These are phyloP conservation scores for Pelosia muscerda DNA, from an alignment of 2,888 invertebrate species.

Conservation along the genomic window DNA sequence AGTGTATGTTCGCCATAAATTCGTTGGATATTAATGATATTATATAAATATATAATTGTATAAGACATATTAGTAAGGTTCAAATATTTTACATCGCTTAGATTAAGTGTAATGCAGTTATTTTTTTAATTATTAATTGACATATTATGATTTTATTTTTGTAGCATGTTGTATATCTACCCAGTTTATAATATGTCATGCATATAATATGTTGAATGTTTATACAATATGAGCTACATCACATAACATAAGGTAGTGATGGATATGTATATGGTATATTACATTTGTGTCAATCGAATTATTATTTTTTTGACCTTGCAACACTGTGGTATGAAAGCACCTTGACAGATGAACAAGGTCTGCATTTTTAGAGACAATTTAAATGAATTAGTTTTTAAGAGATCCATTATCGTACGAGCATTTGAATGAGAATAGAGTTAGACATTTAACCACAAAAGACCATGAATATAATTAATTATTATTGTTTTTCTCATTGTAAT, in stretches of 20 bases:
- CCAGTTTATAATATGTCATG: slow-evolving; percentile 6
- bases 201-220: slow-evolving; percentile 7
- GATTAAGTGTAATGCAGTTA: slow-evolving; percentile 48
- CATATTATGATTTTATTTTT: slow-evolving; percentile 27
- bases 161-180: slow-evolving; percentile 26
- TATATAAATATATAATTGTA: slow-evolving; percentile 45
- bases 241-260: slow-evolving; percentile 32
- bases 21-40: slow-evolving; percentile 53
- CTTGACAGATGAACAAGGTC: background rate
- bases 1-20: slow-evolving; percentile 50
- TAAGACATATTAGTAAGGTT: slow-evolving; percentile 49
- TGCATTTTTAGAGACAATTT: background rate
- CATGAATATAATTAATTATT: background rate
- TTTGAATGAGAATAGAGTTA: background rate
- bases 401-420: background rate
- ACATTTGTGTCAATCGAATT: slow-evolving; percentile 39
- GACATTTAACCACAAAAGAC: background rate
- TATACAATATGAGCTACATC: slow-evolving; percentile 26
- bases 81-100: slow-evolving; percentile 39
- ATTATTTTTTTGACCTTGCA: slow-evolving; percentile 37
- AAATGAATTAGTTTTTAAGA: background rate
- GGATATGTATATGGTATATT: slow-evolving; percentile 43
- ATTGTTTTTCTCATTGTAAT: background rate
- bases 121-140: slow-evolving; percentile 42
- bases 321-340: slow-evolving; percentile 15